A percentile compares a stretch with the other conserved stretches of the same genome.
These are phyloP conservation scores for Emesis russula DNA, from an alignment of 2,888 invertebrate genomes.

Conservation along the genomic window DNA sequence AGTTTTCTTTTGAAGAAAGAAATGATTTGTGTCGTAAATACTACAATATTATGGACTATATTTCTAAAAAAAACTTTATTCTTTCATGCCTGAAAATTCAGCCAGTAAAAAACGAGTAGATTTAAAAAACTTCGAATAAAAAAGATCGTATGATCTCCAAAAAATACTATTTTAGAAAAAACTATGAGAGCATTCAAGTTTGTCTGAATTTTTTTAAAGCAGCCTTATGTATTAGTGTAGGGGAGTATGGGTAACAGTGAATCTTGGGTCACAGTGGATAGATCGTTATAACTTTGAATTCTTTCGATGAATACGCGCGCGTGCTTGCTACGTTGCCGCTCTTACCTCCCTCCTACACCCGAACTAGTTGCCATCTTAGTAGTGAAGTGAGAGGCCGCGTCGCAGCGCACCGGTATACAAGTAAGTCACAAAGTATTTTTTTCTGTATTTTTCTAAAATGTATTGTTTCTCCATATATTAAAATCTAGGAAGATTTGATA, in stretches of 20 bases:
- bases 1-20: no score
- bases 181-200: no score
- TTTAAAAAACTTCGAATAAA: no score
- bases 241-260: constrained; percentile 5
- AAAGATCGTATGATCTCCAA: no score
- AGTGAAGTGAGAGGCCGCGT: not conserved
- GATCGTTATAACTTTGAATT: not conserved
- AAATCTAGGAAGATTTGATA: not conserved
- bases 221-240: not conserved
- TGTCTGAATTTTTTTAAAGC: no score
- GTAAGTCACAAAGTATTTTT: not conserved
- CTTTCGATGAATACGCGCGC: not conserved
- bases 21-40: no score
- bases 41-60: no score
- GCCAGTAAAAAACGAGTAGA: no score
- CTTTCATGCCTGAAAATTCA: no score
- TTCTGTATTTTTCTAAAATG: not conserved
- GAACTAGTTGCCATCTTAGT: not conserved
- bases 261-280: not conserved
- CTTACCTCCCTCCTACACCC: not conserved
- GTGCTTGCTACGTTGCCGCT: not conserved
- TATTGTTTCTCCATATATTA: not conserved
- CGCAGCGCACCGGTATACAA: not conserved
- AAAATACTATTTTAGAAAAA: no score
- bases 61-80: no score